Evolutionary conservation across 2,113 vertebrate species (phyloP), one percentile per base, ranked within the genome.

Genomic region (Syngnathoides biaculeatus): DNA sequence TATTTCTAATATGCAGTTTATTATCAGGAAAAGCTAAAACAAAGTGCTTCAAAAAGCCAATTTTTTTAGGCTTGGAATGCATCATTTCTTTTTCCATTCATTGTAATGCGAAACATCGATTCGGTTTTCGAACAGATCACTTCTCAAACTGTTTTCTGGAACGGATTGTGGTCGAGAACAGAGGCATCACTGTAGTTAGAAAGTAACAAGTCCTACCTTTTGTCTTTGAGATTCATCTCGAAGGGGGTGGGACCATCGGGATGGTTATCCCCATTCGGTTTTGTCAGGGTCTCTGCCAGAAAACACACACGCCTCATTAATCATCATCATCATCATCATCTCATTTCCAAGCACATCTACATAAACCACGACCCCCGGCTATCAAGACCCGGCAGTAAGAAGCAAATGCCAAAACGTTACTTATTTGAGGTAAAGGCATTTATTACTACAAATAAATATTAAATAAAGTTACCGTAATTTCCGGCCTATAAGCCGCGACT

Each of bases 191-290:
- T n/a, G n/a, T n/a, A n/a, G n/a, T n/a, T n/a, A n/a, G n/a, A n/a
- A n/a, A n/a, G n/a, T n/a, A n/a, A n/a, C n/a, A n/a, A n/a, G 5
- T 5, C 39, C 9, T 43, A 97, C 96, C 91, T 95, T 83, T 92
- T 94, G 72, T 96, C 95, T 85, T 94, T 98, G 74, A 98, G 90
- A 83, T 89, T 89, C 73, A 97, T 98, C 88, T 98, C 95, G 86
- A 96, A 98, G 30, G 85, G 71, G 56, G 87, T 79, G 65, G 75
- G 79, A 74, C 79, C 72, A 42, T 81, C 86, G 78, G 80, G 82
- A 40, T 59, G 74, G 66, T 83, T 67, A 20, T 87, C 82, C 58
- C 88, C 85, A 48, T 89, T 86, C 38, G 75, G 74, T 56, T 85
- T 87, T 53, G 66, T 81, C 60, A 71, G 27, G 20, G 91, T 90